phyloP scores from a whole-genome alignment of 2,797 vertebrate genomes.

The Pangasius macronema region DNA sequence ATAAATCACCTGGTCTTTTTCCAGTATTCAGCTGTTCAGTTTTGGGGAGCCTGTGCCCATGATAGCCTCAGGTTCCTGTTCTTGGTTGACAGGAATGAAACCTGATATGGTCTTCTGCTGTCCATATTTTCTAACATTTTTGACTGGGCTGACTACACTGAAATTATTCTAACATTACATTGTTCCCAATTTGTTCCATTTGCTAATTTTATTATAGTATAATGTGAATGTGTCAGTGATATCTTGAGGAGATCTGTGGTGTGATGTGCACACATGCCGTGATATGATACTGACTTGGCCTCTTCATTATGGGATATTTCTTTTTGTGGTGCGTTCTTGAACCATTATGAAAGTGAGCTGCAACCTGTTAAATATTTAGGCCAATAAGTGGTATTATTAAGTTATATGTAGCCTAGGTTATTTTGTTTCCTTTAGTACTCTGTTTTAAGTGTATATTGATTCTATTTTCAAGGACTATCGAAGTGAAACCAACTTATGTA shows the following conservation, averaged over 20 bases:
- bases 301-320: not conserved
- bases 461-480: not conserved
- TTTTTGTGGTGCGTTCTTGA: not conserved
- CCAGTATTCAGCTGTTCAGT: no score
- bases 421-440: not conserved
- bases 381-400: not conserved
- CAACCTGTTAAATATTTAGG: not conserved
- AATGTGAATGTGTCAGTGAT: not conserved
- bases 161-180: not conserved
- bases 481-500: not conserved
- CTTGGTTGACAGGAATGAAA: not conserved
- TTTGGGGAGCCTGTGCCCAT: no score
- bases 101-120: not conserved
- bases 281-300: not conserved
- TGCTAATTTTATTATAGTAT: not conserved
- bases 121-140: no score
- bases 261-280: not conserved
- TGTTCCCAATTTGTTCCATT: not conserved
- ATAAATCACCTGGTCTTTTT: no score
- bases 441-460: not conserved
- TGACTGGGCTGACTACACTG: no score
- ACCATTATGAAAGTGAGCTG: not conserved
- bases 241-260: not conserved
- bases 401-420: not conserved
- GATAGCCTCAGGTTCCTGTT: no score